Base-by-base conservation (phyloP, 92 coral and sea anemone genomes). In the Heteractis magnifica region DNA sequence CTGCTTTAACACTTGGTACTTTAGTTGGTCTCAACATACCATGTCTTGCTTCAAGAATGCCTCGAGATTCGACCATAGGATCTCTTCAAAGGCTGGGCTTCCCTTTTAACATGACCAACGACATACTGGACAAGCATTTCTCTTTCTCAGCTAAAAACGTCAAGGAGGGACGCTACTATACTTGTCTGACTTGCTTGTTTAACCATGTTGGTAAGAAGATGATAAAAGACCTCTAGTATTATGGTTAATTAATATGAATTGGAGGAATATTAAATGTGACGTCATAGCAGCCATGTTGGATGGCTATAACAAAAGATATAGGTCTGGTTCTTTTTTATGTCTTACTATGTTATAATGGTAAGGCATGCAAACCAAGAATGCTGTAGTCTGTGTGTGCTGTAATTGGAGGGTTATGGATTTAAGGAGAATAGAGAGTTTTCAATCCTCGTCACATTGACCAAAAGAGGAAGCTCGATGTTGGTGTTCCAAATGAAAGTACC, bases 131-230 rank as follows among this genome's bases (percentile, higher is more conserved):
- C 75, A 74, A 78, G 15, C 98, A 95, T 76, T 89, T 95, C 81
- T 75, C 97, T 21, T 95, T 95, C 76, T 95, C 98, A 0, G 92
- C 95, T 13, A 92, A 88, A 72, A 95, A 95, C 62, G 75, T 95
- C 71, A 51, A 62, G 44, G 86, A 82, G 65, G 97, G 97, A 77
- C 87, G 98, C 58, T 91, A 82, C 75, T 79, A 95, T 77, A 95
- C 98, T 16, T 70, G 92, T 53, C 86, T 95, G 6, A 89, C 95
- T 55, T 94, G 89, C 49, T 71, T 95, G 65, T 95, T 91, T 73
- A 83, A 93, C 55, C 98, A 95, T 78, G 82, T 86, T 70, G 98
- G 98, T 95, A 79, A 56, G 82, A 56, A 26, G 9, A 68, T n/a
- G 49, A 12, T 19, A 6, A 21, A 34, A 34, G 44, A 34, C 44